phyloP scores from a whole-genome alignment of 2,113 vertebrate genomes.

The Microcebus jonahi region DNA sequence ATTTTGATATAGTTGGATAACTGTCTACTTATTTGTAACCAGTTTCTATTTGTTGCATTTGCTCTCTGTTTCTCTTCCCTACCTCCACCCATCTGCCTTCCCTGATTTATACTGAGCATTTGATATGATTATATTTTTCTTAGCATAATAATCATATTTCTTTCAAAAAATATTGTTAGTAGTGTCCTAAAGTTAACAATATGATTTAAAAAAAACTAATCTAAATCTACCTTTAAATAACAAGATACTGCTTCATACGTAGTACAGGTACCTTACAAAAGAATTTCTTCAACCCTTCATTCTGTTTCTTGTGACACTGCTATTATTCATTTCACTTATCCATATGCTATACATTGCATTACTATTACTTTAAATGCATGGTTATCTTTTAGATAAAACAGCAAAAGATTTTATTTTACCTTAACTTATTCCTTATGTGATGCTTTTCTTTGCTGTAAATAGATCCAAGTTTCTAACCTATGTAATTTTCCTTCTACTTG shows the following conservation, averaged over 20 bases:
- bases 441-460: neutral
- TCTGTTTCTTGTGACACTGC: neutral
- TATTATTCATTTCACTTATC: neutral
- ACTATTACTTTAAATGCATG: neutral
- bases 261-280: neutral
- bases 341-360: neutral
- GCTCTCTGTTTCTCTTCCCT: neutral
- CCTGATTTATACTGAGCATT: neutral
- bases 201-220: neutral
- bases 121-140: neutral
- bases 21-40: too few relatives aligned
- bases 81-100: neutral
- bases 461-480: neutral
- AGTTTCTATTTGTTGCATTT: neutral
- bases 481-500: neutral
- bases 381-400: neutral
- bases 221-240: neutral
- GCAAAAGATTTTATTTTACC: neutral
- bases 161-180: neutral
- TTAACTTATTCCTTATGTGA: neutral
- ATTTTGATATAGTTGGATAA: neutral
- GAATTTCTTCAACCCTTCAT: neutral
- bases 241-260: neutral
- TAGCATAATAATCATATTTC: neutral
- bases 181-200: neutral